Conservation (phyloP, 2,797 vertebrate species). For the Lepus townsendii region DNA sequence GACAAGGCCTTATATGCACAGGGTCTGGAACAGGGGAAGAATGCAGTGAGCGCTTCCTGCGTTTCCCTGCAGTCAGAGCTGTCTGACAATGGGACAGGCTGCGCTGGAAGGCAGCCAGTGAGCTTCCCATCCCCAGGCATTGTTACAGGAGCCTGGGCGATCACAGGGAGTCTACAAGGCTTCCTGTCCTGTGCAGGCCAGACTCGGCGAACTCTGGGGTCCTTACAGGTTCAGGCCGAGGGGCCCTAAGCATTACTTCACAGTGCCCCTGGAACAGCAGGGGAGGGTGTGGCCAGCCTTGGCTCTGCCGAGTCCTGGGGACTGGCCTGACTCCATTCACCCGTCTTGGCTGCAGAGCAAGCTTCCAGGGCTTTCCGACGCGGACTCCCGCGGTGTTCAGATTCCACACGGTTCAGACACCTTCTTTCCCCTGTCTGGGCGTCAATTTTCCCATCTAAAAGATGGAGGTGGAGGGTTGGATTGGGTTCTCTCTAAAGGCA, state of each 20-base stretch:
- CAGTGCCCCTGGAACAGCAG: not conserved
- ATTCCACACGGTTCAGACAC: not conserved
- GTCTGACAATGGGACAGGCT: not conserved
- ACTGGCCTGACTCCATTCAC: not conserved
- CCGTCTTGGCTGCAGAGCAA: not conserved
- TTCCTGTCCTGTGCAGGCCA: not conserved
- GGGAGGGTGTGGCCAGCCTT: not conserved
- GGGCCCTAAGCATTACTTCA: not conserved
- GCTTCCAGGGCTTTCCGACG: not conserved
- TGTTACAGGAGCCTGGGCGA: not conserved
- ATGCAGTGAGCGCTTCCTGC: not conserved
- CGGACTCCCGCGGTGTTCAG: not conserved
- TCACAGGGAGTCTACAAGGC: not conserved
- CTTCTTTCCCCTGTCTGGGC: not conserved
- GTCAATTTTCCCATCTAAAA: conserved; percentile 5
- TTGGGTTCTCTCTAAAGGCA: conserved; percentile 32
- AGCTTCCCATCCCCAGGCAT: not conserved
- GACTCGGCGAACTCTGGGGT: not conserved
- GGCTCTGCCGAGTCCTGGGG: not conserved
- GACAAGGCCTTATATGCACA: not conserved
- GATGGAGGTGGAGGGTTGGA: not conserved
- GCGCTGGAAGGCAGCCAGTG: not conserved
- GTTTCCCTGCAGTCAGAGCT: not conserved
- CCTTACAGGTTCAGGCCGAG: not conserved
- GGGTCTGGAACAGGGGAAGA: not conserved